Percentiles rank a stretch among this genome's conserved stretches.
Conservation (phyloP, 2,797 vertebrate species). For the Liparis tanakae region DNA sequence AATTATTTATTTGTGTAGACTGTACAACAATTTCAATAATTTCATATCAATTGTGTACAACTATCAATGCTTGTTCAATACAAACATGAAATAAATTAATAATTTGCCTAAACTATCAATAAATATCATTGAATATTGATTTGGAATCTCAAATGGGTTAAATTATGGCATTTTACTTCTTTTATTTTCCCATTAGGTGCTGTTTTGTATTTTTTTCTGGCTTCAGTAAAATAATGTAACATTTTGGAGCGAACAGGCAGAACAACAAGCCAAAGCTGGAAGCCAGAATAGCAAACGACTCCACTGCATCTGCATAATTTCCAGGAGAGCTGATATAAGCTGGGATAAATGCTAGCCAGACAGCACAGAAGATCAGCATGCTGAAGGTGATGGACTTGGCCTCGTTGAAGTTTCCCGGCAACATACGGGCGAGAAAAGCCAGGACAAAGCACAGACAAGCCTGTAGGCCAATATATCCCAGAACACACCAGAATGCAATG, state of each 20-base stretch:
- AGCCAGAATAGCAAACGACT: constrained; percentile 82
- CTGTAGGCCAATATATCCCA: constrained; percentile 81
- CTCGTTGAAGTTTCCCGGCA: constrained; percentile 83
- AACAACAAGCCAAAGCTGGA: constrained; percentile 80
- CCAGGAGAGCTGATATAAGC: constrained; percentile 83
- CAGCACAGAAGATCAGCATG: constrained; percentile 83
- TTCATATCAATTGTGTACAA: not conserved
- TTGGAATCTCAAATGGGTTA: not conserved
- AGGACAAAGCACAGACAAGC: constrained; percentile 79
- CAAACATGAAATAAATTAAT: not conserved
- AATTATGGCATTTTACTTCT: constrained; percentile 13
- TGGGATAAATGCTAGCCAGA: constrained; percentile 86
- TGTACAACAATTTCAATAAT: not conserved
- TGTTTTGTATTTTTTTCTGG: constrained; percentile 82
- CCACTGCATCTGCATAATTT: constrained; percentile 81
- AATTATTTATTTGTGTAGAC: not conserved
- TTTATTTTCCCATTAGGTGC: constrained; percentile 76
- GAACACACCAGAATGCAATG: constrained; percentile 80
- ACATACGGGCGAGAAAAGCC: constrained; percentile 80
- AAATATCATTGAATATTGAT: not conserved
- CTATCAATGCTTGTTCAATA: not conserved
- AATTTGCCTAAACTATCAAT: not conserved
- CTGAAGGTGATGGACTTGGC: constrained; percentile 85
- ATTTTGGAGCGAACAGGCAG: constrained; percentile 81
- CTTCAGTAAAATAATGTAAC: constrained; percentile 80